Evolutionary conservation across 2,888 invertebrate genomes (phyloP).

Genomic region (Pseudanteris insignis): DNA sequence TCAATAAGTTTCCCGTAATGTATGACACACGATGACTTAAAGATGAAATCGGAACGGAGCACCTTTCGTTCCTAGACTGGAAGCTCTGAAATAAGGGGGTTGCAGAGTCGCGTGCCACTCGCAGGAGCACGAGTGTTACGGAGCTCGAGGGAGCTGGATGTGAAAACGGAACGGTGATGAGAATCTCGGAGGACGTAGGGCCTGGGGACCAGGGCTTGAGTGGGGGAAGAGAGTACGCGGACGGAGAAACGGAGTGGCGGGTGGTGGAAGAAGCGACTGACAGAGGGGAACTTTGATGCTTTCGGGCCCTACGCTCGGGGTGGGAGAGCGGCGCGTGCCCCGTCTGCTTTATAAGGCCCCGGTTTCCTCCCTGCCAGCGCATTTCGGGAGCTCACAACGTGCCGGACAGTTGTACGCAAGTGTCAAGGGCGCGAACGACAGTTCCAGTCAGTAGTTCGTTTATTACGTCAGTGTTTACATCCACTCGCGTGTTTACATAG

Average conservation of each 20-base stretch:
- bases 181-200: conserved; percentile 63
- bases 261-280: conserved; percentile 48
- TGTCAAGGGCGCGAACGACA: conserved; percentile 55
- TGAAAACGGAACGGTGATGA: conserved; percentile 53
- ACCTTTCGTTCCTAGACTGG: too few species aligned
- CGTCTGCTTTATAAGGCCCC: conserved; percentile 66
- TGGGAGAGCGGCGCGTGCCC: conserved; percentile 74
- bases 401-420: conserved; percentile 46
- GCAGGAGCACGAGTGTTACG: not conserved
- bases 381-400: conserved; percentile 65
- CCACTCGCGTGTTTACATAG: conserved; percentile 9
- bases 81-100: too few species aligned
- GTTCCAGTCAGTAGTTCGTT: not conserved
- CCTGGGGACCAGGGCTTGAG: conserved; percentile 55
- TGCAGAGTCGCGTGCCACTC: conserved; percentile 37
- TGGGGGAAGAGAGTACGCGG: conserved; percentile 59
- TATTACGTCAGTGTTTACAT: conserved; percentile 21
- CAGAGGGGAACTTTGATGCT: conserved; percentile 63
- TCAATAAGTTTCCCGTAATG: too few species aligned
- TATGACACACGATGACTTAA: too few species aligned
- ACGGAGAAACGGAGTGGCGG: conserved; percentile 36
- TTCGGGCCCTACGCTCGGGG: conserved; percentile 68
- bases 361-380: conserved; percentile 61
- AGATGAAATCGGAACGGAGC: too few species aligned
- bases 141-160: conserved; percentile 9